Base-by-base conservation (phyloP, 1,140 invertebrate genomes). In the Aleiodes sp. region DNA sequence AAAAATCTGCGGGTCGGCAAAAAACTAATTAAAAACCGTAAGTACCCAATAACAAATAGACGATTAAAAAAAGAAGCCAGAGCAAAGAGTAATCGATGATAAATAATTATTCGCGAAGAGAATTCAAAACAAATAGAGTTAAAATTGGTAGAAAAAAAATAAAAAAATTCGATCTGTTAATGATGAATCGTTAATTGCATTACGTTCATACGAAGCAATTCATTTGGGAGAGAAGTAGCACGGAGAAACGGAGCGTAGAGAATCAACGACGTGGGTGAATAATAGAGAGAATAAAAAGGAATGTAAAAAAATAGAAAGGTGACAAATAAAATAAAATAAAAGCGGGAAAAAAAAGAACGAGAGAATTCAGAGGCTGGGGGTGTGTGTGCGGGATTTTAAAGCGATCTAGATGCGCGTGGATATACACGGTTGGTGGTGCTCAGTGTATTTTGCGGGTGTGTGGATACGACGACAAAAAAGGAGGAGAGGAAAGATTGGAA, bases 81-180 rank as follows among this genome's bases (percentile, higher is more conserved):
- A n/a, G n/a, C n/a, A n/a, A n/a, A n/a, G n/a, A n/a, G n/a, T n/a
- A n/a, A n/a, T n/a, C n/a, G n/a, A n/a, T n/a, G n/a, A n/a, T n/a
- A n/a, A n/a, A n/a, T n/a, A n/a, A n/a, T n/a, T n/a, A n/a, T n/a
- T n/a, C n/a, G n/a, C n/a, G n/a, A n/a, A n/a, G n/a, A n/a, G n/a
- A n/a, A n/a, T n/a, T n/a, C n/a, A n/a, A n/a, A n/a, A n/a, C n/a
- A n/a, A n/a, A n/a, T n/a, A n/a, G n/a, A n/a, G n/a, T n/a, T n/a
- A n/a, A n/a, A n/a, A n/a, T n/a, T n/a, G n/a, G n/a, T 67, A 46
- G 29, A 66, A 66, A 41, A 71, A 70, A 70, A 77, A 73, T 76
- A 77, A 78, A 73, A 78, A 76, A 76, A 73, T 78, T 78, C 73
- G 77, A 73, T 78, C 77, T 75, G 76, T 78, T 72, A 73, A 64